These are phyloP conservation scores for Tortrix viridana DNA, from an alignment of 2,888 invertebrate species.

Conservation along the genomic window DNA sequence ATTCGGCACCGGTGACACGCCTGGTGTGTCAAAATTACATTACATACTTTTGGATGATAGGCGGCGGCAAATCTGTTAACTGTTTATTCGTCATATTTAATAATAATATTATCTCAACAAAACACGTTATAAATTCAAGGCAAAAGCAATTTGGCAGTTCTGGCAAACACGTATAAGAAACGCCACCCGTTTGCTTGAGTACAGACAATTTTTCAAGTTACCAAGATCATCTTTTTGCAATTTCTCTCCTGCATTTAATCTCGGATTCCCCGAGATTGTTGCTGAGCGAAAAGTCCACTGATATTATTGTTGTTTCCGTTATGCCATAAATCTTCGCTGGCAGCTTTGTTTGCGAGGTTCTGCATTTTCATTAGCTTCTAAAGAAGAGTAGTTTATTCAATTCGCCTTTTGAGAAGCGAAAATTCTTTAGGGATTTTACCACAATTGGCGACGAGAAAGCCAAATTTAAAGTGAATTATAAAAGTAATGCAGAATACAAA, in stretches of 20 bases:
- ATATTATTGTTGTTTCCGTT: slow-evolving; percentile 25
- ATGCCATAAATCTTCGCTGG: slow-evolving; percentile 26
- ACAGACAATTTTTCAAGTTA: slow-evolving; percentile 23
- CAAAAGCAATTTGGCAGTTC: slow-evolving; percentile 7
- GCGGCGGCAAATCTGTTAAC: too few species aligned
- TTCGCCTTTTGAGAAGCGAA: slow-evolving; percentile 17
- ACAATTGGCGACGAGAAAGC: too few species aligned
- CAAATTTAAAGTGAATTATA: too few species aligned
- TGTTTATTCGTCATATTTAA: too few species aligned
- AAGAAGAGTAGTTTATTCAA: slow-evolving; percentile 27
- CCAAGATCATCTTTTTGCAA: slow-evolving; percentile 25
- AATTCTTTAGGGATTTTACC: neutral
- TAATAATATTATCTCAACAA: neutral
- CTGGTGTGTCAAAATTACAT: too few species aligned
- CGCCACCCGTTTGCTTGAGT: slow-evolving; percentile 1
- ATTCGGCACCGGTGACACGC: too few species aligned
- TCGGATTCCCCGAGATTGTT: slow-evolving; percentile 2
- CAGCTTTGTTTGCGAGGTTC: slow-evolving; percentile 22
- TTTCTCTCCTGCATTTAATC: slow-evolving; percentile 31
- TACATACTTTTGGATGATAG: too few species aligned
- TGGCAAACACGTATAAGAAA: slow-evolving; percentile 15
- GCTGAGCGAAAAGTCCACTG: slow-evolving; percentile 30
- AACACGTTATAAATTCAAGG: neutral
- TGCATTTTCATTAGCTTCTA: slow-evolving; percentile 32
- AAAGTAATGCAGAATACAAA: too few species aligned